Conservation (phyloP, 1,140 invertebrate species). For the Tachypleus tridentatus region DNA sequence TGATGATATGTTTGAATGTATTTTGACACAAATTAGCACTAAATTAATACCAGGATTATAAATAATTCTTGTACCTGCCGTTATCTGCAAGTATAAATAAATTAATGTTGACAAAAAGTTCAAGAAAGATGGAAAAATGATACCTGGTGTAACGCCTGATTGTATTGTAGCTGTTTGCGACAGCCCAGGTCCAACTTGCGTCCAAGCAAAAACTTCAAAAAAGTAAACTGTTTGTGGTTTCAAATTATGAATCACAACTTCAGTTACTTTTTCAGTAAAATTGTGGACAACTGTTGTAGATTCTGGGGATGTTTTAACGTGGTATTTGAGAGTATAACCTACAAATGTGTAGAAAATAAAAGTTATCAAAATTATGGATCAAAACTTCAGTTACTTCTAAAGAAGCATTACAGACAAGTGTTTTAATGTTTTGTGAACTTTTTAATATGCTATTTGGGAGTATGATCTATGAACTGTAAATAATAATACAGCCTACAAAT, state of each 20-base stretch:
- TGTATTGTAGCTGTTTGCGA: slow-evolving; percentile 73
- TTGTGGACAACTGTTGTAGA: too few relatives aligned
- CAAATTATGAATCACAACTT: slow-evolving; percentile 31
- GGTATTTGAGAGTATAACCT: slow-evolving; percentile 38
- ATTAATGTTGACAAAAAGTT: too few relatives aligned
- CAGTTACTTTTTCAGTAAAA: slow-evolving; percentile 6
- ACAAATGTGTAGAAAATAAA: slow-evolving; percentile 2
- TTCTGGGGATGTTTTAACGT: slow-evolving; percentile 36
- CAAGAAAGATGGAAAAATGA: slow-evolving; percentile 61
- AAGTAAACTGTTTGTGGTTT: slow-evolving; percentile 83
- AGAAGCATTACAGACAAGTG: too few relatives aligned
- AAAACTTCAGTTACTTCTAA: too few relatives aligned
- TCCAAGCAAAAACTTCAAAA: slow-evolving; percentile 82
- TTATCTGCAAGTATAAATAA: too few relatives aligned
- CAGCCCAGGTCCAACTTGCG: slow-evolving; percentile 64
- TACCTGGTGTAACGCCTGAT: slow-evolving; percentile 88
- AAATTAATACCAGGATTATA: slow-evolving; percentile 46
- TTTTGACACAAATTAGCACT: slow-evolving; percentile 82
- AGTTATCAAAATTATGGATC: too few relatives aligned
- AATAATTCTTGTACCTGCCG: too few relatives aligned
- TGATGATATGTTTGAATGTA: slow-evolving; percentile 46
- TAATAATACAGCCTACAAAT: too few relatives aligned
- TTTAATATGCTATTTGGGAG: too few relatives aligned
- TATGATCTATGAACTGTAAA: too few relatives aligned
- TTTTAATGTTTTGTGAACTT: too few relatives aligned